These are phyloP conservation scores for Pogonus chalceus DNA, from an alignment of 1,140 invertebrate genomes.

Conservation along the genomic window DNA sequence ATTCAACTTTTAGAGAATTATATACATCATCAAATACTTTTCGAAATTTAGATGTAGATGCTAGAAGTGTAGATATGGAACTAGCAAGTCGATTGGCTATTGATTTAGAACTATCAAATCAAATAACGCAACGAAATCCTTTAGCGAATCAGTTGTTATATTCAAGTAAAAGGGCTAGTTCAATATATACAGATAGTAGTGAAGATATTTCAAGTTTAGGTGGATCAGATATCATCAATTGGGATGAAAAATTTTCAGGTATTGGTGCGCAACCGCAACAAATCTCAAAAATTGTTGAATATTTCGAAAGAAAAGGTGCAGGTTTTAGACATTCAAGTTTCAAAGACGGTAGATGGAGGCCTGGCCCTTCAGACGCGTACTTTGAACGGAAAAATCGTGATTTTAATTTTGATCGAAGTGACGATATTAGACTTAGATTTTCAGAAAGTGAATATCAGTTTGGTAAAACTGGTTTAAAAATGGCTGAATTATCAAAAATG, in stretches of 20 bases:
- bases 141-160: slow-evolving; percentile 41
- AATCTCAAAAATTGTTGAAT: slow-evolving; percentile 79
- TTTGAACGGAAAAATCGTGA: slow-evolving; percentile 4
- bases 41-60: slow-evolving; percentile 24
- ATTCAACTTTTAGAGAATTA: slow-evolving; percentile 17
- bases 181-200: slow-evolving; percentile 76
- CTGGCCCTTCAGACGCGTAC: slow-evolving; percentile 1
- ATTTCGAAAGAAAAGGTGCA: slow-evolving; percentile 68
- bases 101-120: slow-evolving; percentile 35
- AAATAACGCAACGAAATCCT: slow-evolving; percentile 30
- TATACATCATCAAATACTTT: slow-evolving; percentile 6
- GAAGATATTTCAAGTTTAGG: slow-evolving; percentile 73
- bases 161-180: slow-evolving; percentile 57
- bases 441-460: slow-evolving; percentile 4
- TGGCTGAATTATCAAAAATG: slow-evolving; percentile 21
- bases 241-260: slow-evolving; percentile 51
- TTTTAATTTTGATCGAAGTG: slow-evolving; percentile 6
- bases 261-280: slow-evolving; percentile 49
- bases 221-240: slow-evolving; percentile 57
- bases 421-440: slow-evolving; percentile 22
- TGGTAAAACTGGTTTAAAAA: neutral
- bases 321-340: slow-evolving; percentile 28
- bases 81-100: slow-evolving; percentile 36
- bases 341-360: neutral
- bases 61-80: slow-evolving; percentile 29